Percentiles rank a stretch among this genome's conserved stretches.
phyloP scores from a whole-genome alignment of 2,113 vertebrate species.

The Lasiurus cinereus region DNA sequence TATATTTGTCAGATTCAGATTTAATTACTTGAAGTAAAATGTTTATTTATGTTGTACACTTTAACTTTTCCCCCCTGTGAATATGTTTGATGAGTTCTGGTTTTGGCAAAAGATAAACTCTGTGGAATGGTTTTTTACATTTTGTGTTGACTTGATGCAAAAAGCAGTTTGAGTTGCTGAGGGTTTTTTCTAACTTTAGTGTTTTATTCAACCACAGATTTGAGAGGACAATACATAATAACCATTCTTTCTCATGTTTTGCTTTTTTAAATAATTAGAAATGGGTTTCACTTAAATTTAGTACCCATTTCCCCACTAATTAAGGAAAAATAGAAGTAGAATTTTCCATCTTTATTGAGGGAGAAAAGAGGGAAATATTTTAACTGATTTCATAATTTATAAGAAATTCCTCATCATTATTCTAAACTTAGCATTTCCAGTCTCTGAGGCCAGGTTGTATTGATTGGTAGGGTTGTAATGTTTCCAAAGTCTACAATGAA shows the following conservation, averaged over 20 bases:
- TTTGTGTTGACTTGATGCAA: slow-evolving; percentile 24
- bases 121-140: neutral
- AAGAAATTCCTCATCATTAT: neutral
- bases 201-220: neutral
- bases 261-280: slow-evolving; percentile 26
- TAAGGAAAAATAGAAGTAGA: neutral
- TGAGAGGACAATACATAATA: neutral
- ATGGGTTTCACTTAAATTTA: neutral
- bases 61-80: neutral
- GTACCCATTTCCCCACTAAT: neutral
- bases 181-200: neutral
- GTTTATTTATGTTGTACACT: neutral
- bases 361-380: slow-evolving; percentile 4
- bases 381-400: neutral
- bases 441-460: neutral
- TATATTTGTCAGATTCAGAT: slow-evolving; percentile 34
- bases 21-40: neutral
- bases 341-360: neutral
- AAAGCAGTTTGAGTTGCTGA: slow-evolving; percentile 27
- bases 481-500: neutral
- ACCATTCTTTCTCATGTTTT: neutral
- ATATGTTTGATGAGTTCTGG: neutral
- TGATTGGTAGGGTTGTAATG: neutral
- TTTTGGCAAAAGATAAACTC: neutral
- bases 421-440: neutral